Base-by-base conservation (phyloP, 2,797 vertebrate species). In the Coregonus sp. region DNA sequence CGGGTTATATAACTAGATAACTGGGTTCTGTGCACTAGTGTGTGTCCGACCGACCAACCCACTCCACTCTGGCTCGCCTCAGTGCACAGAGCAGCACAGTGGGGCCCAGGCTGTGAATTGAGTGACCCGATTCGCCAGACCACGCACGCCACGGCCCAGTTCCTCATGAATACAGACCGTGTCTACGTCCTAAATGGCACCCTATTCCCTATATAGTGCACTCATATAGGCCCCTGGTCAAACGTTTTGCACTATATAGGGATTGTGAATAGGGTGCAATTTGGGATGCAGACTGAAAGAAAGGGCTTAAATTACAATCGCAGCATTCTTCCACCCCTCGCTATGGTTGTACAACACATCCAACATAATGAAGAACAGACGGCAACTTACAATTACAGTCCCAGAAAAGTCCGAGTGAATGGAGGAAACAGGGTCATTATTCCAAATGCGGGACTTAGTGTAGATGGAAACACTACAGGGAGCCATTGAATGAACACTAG, bases 391-490 rank as follows among this genome's bases (percentile, higher is more conserved):
- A 25, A 12, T 12, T 15, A 12, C 1, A 35, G 15, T 33, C 31
- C 31, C 31, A 1, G 7, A n/a, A 37, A 56, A n/a, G 33, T 69
- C 16, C 33, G 31, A 1, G 47, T 16, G 35, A 12, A 54, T 6
- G 15, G 47, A 11, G 29, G 25, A n/a, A 4, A 31, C 74, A 5
- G 65, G 3, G 65, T 54, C 74, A 31, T 29, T 51, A 31, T 40
- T 47, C 15, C 37, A 37, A 69, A 70, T n/a, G 33, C 35, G 12
- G 6, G 4, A n/a, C 35, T 63, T 54, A 5, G 68, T 35, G 65
- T 63, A 69, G 79, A 73, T 52, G 65, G 70, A 73, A 80, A 80
- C 20, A 73, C 14, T n/a, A 3, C n/a, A 20, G 66, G 40, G 59
- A 70, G 47, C 50, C 35, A 63, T 3, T 40, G 18, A 52, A 77